phyloP scores from a whole-genome alignment of 2,888 invertebrate species.

The Scaeva pyrastri region DNA sequence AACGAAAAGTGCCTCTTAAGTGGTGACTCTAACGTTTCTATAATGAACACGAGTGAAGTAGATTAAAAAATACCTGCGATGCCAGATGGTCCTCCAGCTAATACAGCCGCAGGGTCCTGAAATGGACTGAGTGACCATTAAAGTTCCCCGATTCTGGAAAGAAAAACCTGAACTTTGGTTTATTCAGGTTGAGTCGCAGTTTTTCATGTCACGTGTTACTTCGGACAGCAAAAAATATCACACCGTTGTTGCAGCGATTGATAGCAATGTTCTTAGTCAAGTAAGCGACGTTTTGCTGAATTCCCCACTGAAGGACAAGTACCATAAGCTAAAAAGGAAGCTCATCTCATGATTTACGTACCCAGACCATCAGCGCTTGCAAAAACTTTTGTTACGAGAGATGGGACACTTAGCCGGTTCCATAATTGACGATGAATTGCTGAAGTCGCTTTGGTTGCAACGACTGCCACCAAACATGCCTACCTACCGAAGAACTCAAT shows the following conservation, averaged over 20 bases:
- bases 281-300: not conserved
- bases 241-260: not conserved
- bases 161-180: constrained; percentile 75
- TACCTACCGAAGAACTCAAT: constrained; percentile 25
- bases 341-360: not conserved
- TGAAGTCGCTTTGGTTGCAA: constrained; percentile 76
- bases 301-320: not conserved
- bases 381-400: not conserved
- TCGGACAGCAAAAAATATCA: constrained; percentile 21
- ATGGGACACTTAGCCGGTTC: not conserved
- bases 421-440: constrained; percentile 17
- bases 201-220: not conserved
- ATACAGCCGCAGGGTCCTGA: not conserved
- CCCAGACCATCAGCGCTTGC: not conserved
- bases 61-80: no score
- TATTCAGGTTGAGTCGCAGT: constrained; percentile 74
- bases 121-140: constrained; percentile 2
- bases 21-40: no score
- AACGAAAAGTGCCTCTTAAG: no score
- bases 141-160: constrained; percentile 43
- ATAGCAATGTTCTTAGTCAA: constrained; percentile 15
- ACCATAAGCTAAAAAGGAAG: not conserved
- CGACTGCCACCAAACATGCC: constrained; percentile 73
- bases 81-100: no score
- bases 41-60: no score